phyloP scores from a whole-genome alignment of 2,113 vertebrate species.

The Agapornis roseicollis region DNA sequence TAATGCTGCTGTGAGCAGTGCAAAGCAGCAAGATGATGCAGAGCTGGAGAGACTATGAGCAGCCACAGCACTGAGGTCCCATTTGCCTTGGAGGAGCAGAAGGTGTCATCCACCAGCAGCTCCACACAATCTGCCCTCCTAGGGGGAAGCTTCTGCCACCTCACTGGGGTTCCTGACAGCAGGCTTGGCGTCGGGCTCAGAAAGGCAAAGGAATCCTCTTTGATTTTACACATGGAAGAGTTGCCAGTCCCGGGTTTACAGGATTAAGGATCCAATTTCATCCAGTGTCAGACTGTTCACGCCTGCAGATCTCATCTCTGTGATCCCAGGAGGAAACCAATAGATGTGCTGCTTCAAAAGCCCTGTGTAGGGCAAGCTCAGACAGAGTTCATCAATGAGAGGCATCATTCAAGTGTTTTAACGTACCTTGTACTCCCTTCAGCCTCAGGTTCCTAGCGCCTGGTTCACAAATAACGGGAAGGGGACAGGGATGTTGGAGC shows the following conservation, averaged over 20 bases:
- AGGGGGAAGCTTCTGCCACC: accelerated
- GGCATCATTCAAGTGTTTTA: neutral
- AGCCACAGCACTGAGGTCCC: no score
- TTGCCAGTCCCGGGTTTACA: neutral
- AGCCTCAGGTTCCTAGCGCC: neutral
- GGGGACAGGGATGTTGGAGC: neutral
- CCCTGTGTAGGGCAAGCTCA: neutral
- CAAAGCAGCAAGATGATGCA: neutral
- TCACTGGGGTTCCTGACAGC: neutral
- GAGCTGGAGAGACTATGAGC: neutral
- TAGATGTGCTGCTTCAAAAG: neutral
- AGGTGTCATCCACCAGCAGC: neutral
- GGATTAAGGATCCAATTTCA: neutral
- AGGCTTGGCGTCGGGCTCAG: neutral
- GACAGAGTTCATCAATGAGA: neutral
- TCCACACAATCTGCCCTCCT: neutral
- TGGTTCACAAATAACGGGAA: neutral
- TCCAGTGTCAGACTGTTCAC: neutral
- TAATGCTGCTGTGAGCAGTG: neutral
- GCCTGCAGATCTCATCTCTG: neutral
- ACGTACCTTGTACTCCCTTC: neutral
- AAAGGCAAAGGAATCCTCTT: neutral
- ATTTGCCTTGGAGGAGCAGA: neutral
- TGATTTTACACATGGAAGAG: neutral
- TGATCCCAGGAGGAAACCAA: neutral